A percentile compares a stretch with the other conserved stretches of the same genome.
These are phyloP conservation scores for Anastrepha ludens DNA, from an alignment of 1,140 invertebrate genomes.

Conservation along the genomic window DNA sequence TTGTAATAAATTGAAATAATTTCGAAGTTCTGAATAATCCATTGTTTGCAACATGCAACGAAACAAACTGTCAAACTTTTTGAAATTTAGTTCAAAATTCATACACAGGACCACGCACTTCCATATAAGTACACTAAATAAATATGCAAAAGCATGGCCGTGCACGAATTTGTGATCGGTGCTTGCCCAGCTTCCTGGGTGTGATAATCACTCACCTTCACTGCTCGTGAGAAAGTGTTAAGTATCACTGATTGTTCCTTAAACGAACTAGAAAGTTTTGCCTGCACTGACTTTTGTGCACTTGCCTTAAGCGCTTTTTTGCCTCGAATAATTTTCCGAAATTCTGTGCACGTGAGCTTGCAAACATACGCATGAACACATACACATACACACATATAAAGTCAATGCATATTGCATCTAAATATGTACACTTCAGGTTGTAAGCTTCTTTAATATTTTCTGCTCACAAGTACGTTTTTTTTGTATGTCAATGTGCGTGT, in stretches of 20 bases:
- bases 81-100: neutral
- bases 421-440: neutral
- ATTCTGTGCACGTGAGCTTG: neutral
- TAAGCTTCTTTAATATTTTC: neutral
- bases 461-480: neutral
- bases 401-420: too few species aligned
- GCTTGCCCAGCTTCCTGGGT: neutral
- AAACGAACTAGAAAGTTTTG: slow-evolving; percentile 38
- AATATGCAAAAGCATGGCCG: neutral
- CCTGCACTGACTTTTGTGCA: neutral
- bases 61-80: neutral
- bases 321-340: neutral
- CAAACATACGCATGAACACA: neutral
- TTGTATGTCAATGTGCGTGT: neutral
- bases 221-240: slow-evolving; percentile 17
- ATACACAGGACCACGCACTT: neutral
- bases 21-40: too few species aligned
- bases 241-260: slow-evolving; percentile 41
- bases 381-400: neutral
- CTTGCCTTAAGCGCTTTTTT: slow-evolving; percentile 28
- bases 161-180: neutral
- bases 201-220: slow-evolving; percentile 46
- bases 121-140: neutral
- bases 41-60: neutral
- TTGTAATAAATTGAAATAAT: too few species aligned